Evolutionary conservation across 2,797 vertebrate species (phyloP), one percentile per base, ranked within the genome.

Genomic region (Cetoscarus ocellatus): DNA sequence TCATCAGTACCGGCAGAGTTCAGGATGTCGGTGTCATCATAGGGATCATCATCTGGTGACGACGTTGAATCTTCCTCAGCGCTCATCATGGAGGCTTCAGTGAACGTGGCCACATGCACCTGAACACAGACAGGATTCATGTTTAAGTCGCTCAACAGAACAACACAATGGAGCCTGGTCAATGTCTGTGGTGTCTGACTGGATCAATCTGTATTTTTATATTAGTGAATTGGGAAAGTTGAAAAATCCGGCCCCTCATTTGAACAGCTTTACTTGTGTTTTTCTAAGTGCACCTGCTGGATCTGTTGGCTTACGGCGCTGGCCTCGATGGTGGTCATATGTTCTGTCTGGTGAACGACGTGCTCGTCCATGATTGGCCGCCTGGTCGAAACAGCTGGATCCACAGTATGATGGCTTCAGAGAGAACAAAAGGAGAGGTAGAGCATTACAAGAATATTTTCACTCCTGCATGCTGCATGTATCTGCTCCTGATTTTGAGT

Each of bases 301-400:
- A 98, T 95, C 89, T 98, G 97, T 58, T 98, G 97, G 67, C 95
- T 95, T 83, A 99, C 97, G 5, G 97, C 96, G 18, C 97, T 95
- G 19, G 98, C 97, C 92, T 99, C 98, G 42, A 99, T 98, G 84
- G 97, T 98, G 44, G 96, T 97, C 96, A 99, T 98, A 94, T 97
- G 97, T 59, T 99, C 97, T 0, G 96, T 91, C 73, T 97, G 96
- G 77, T 94, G 95, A 86, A 98, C 92, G 0, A 87, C 75, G 95
- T 98, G 97, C 17, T 98, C 97, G 86, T 99, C 98, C 97, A 99
- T 99, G 63, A 91, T 84, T 40, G 59, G 61, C 68, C 77, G 63
- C 85, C 75, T 54, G 52, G 67, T 84, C 71, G 68, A 66, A 48
- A 74, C 82, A 58, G 76, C 75, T 84, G 79, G 65, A 70, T 79